Conservation (phyloP, 2,888 invertebrate genomes). For the Spatulosminthurus flaviceps region DNA sequence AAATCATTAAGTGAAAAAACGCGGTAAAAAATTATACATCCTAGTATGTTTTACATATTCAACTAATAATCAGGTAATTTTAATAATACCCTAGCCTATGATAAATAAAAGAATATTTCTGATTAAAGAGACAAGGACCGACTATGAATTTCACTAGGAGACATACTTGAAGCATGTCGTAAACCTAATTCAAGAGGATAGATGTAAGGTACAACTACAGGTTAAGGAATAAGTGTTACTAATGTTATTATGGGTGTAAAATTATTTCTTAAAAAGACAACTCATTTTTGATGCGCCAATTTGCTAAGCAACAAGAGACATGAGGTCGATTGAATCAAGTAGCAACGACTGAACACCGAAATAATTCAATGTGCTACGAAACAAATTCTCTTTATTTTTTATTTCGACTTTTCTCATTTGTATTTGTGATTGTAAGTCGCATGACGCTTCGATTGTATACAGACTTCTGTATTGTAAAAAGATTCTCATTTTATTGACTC, state of each 20-base stretch:
- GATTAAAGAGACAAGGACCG: no score
- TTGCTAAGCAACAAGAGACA: constrained; percentile 10
- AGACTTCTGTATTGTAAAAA: constrained; percentile 2
- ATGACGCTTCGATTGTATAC: constrained; percentile 7
- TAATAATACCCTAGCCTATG: no score
- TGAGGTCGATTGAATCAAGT: constrained; percentile 27
- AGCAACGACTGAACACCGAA: constrained; percentile 45
- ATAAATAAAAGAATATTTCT: no score
- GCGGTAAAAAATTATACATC: no score
- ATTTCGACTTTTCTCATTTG: constrained; percentile 28
- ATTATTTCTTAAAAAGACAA: background rate
- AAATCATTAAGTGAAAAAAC: no score
- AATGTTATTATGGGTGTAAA: background rate
- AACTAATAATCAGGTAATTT: no score
- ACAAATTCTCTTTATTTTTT: constrained; percentile 27
- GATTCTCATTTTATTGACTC: background rate
- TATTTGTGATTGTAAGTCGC: background rate
- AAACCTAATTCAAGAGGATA: background rate
- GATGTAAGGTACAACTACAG: constrained; percentile 7
- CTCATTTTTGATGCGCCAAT: constrained; percentile 30
- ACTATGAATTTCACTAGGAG: no score
- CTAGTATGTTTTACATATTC: no score
- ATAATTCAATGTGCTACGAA: constrained; percentile 43
- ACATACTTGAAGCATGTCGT: no score
- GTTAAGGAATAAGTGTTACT: background rate